Percentiles rank a stretch among this genome's conserved stretches.
Evolutionary conservation across 2,888 invertebrate species (phyloP).

Genomic region (Lysandra bellargus): DNA sequence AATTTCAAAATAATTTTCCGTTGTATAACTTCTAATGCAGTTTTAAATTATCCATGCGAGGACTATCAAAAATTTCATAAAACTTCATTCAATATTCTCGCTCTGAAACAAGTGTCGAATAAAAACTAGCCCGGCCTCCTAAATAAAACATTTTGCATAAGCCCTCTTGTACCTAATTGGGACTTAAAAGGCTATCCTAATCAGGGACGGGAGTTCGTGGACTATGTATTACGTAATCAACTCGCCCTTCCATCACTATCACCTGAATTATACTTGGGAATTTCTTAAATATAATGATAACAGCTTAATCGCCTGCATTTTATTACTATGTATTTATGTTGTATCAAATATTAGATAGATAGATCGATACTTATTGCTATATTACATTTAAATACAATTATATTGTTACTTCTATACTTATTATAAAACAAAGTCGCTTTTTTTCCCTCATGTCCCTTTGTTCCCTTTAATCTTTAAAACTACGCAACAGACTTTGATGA

Average conservation of each 20-base stretch:
- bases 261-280: background rate
- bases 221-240: slow-evolving; percentile 33
- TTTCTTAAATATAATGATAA: background rate
- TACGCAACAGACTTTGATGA: no score
- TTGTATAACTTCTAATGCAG: background rate
- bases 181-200: slow-evolving; percentile 46
- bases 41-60: background rate
- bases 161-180: slow-evolving; percentile 47
- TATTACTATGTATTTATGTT: no score
- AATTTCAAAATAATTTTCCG: background rate
- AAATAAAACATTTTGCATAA: slow-evolving; percentile 45
- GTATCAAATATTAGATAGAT: no score
- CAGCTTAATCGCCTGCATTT: no score
- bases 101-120: slow-evolving; percentile 33
- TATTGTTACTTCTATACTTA: no score
- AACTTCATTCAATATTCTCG: slow-evolving; percentile 13
- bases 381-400: no score
- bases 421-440: no score
- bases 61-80: background rate
- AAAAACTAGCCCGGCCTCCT: slow-evolving; percentile 40
- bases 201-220: slow-evolving; percentile 41
- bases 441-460: no score
- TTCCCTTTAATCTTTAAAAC: no score
- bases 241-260: slow-evolving; percentile 16
- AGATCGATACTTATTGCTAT: no score